A percentile compares a stretch with the other conserved stretches of the same genome.
Evolutionary conservation across 2,113 vertebrate species (phyloP).

Genomic region (Siphamia tubifer): DNA sequence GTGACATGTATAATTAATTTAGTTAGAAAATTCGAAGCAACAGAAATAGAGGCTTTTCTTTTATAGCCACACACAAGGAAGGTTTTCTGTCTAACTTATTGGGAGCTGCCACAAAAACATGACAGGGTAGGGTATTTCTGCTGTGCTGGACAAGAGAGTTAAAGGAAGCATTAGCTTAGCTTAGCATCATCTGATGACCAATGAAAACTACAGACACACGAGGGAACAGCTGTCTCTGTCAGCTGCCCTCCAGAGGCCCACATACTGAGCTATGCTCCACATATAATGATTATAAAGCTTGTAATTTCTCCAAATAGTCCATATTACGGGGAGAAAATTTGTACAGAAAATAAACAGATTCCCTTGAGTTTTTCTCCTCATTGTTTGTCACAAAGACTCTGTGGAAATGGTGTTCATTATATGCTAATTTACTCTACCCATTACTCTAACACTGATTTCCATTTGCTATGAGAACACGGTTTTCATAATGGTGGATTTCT

Average conservation of each 20-base stretch:
- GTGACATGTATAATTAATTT: no score
- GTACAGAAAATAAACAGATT: not conserved
- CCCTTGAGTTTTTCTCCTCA: not conserved
- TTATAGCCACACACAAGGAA: not conserved
- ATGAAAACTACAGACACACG: not conserved
- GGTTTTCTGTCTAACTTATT: not conserved
- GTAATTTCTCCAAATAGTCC: not conserved
- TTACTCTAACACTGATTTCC: not conserved
- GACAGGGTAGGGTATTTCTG: slow-evolving; percentile 54
- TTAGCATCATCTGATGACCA: slow-evolving; percentile 16
- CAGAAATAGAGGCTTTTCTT: not conserved
- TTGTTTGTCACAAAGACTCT: no score
- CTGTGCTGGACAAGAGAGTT: slow-evolving; percentile 5
- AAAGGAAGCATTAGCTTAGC: slow-evolving; percentile 39
- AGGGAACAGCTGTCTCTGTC: slow-evolving; percentile 71
- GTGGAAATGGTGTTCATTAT: no score
- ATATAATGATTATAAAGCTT: slow-evolving; percentile 12
- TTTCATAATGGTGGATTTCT: not conserved
- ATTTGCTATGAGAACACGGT: not conserved
- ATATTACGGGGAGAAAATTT: no score
- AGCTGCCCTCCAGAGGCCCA: slow-evolving; percentile 52
- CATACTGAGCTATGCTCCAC: slow-evolving; percentile 40
- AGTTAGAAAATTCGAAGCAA: not conserved
- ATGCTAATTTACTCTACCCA: no score
- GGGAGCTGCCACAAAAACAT: slow-evolving; percentile 79